Percentiles rank a stretch among this genome's conserved stretches.
Conservation (phyloP, 2,113 vertebrate species). For the Microtus ochrogaster region DNA sequence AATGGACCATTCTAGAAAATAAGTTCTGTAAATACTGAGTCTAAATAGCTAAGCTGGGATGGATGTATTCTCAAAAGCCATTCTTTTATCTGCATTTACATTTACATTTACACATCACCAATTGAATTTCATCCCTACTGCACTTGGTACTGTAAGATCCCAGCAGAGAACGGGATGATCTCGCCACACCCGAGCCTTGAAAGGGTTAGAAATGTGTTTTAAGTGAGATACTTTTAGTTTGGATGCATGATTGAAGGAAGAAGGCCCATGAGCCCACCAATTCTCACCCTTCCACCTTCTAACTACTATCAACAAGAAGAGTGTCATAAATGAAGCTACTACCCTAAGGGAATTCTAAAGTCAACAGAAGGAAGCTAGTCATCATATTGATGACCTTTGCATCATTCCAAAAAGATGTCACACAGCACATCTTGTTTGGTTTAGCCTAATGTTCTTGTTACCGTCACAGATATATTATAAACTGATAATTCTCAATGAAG, state of each 20-base stretch:
- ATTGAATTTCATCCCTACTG: not conserved
- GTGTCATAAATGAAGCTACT: constrained; percentile 10
- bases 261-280: not conserved
- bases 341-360: not conserved
- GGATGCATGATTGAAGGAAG: not conserved
- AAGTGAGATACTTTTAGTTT: not conserved
- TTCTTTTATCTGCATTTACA: not conserved
- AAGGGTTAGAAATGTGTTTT: constrained; percentile 1
- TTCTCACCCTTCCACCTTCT: not conserved
- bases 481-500: not conserved
- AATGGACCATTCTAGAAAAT: constrained; percentile 40
- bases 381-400: constrained; percentile 23
- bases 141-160: not conserved
- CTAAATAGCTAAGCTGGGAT: constrained; percentile 13
- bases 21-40: not conserved
- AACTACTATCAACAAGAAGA: not conserved
- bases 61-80: not conserved
- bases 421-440: not conserved
- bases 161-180: not conserved
- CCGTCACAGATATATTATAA: not conserved
- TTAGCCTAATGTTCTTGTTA: not conserved
- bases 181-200: not conserved
- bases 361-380: not conserved
- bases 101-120: constrained; percentile 20
- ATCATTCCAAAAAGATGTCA: constrained; percentile 1